A percentile compares a stretch with the other conserved stretches of the same genome.
Evolutionary conservation across 2,113 vertebrate species (phyloP).

Genomic region (Shinisaurus crocodilurus): DNA sequence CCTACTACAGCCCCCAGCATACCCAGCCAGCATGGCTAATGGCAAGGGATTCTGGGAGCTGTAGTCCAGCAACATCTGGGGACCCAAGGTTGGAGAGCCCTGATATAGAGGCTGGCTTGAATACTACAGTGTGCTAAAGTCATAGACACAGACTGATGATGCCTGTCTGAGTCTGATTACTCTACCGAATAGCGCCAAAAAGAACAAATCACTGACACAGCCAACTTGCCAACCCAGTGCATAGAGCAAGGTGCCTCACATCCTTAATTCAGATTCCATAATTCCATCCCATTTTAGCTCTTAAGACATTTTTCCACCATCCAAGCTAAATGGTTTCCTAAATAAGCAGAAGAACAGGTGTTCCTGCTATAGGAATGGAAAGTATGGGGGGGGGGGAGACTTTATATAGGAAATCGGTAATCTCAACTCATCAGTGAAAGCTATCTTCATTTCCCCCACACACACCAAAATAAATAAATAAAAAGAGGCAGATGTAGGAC

Average conservation of each 20-base stretch:
- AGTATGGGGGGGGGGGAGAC: background rate
- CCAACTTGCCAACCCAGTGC: background rate
- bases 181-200: background rate
- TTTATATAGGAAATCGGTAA: background rate
- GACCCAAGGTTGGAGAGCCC: no score
- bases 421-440: background rate
- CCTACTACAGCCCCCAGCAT: no score
- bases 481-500: constrained; percentile 20
- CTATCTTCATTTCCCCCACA: constrained; percentile 35
- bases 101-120: no score
- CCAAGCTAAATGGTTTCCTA: background rate
- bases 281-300: constrained; percentile 4
- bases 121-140: background rate
- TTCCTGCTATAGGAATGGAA: constrained; percentile 29
- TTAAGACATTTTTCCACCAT: background rate
- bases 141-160: background rate
- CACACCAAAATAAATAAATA: constrained; percentile 4
- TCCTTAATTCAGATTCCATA: constrained; percentile 14
- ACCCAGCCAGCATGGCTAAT: no score
- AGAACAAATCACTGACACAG: background rate
- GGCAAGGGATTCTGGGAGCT: no score
- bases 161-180: background rate
- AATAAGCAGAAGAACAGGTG: constrained; percentile 19
- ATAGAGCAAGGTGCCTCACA: background rate
- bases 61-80: no score